These are phyloP conservation scores for Saxidomus purpurata DNA, from an alignment of 1,140 invertebrate genomes.

Conservation along the genomic window DNA sequence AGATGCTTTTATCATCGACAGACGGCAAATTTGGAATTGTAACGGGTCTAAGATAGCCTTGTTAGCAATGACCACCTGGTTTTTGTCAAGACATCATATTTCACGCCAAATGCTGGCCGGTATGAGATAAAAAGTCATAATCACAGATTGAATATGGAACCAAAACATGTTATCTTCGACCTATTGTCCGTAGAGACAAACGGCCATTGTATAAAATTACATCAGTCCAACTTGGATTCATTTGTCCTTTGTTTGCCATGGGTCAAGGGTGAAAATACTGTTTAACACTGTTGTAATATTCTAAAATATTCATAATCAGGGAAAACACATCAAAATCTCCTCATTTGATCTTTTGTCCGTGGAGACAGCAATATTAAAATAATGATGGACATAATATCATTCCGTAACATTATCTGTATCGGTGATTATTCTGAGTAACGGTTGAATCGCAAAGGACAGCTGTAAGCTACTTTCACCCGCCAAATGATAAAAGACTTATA, in stretches of 20 bases:
- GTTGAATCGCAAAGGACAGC: conserved; percentile 33
- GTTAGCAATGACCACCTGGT: conserved; percentile 38
- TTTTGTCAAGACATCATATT: conserved; percentile 25
- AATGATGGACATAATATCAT: conserved; percentile 32
- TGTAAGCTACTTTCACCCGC: conserved; percentile 55
- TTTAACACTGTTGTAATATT: conserved; percentile 24
- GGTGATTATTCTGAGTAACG: conserved; percentile 5
- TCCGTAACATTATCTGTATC: conserved; percentile 35
- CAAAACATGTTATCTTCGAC: conserved; percentile 18
- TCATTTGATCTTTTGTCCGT: conserved; percentile 62
- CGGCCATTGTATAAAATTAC: conserved; percentile 59
- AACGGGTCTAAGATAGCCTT: not conserved
- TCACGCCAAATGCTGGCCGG: not conserved
- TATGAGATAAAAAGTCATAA: conserved; percentile 32
- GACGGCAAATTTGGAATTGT: not conserved
- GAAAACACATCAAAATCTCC: conserved; percentile 41
- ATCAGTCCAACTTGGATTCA: conserved; percentile 26
- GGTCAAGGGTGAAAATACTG: conserved; percentile 29
- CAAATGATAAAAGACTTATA: conserved; percentile 6
- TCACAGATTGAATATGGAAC: conserved; percentile 45
- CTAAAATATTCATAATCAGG: conserved; percentile 47
- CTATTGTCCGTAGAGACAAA: conserved; percentile 8
- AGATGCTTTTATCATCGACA: not conserved
- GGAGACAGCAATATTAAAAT: conserved; percentile 49
- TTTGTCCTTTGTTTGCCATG: not conserved